Base-by-base conservation (phyloP, 2,888 invertebrate genomes). In the Zygothrica quintamaculata region DNA sequence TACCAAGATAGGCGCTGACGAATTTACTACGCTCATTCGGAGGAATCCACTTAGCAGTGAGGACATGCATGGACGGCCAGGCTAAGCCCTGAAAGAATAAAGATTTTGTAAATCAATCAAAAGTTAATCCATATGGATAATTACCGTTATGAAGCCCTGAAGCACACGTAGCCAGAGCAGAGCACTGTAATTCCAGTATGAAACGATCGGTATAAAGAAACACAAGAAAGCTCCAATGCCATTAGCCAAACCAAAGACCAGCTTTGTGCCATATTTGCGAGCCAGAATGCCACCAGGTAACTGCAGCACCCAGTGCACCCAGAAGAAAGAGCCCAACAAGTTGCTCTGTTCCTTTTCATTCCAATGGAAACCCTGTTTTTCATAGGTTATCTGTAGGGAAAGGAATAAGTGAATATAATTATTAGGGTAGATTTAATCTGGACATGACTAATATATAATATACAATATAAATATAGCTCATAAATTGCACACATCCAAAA, bases 11-110 rank as follows among this genome's bases (percentile, higher is more conserved):
- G 36, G 94, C 92, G 25, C 93, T 93, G 1, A 94, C 93, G 68
- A 94, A 94, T 89, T 93, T 94, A 79, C 95, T 94, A 52, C 96
- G 92, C 88, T 97, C 96, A 68, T 95, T 92, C 0, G 95, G 95
- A 9, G 96, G 96, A 48, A 96, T 95, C 96, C 96, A 96, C 75
- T 94, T 93, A 0, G 95, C 95, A 66, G 95, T 94, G 92, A 96
- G 92, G 16, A 94, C 92, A 88, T 96, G 95, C 95, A 96, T 95
- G 1, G 95, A 93, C 1, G 96, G 96, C 93, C 95, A 96, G 3
- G 93, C 92, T 16, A 94, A 92, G 2, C 94, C 94, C 94, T 94
- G 58, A 2, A 42, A 6, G 1, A n/a, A 7, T 6, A 33, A 0
- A 8, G 7, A 36, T 37, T 37, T 31, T 31, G 18, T 22, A 5